Conservation (phyloP, 2,888 invertebrate genomes). For the Machimus rusticus region DNA sequence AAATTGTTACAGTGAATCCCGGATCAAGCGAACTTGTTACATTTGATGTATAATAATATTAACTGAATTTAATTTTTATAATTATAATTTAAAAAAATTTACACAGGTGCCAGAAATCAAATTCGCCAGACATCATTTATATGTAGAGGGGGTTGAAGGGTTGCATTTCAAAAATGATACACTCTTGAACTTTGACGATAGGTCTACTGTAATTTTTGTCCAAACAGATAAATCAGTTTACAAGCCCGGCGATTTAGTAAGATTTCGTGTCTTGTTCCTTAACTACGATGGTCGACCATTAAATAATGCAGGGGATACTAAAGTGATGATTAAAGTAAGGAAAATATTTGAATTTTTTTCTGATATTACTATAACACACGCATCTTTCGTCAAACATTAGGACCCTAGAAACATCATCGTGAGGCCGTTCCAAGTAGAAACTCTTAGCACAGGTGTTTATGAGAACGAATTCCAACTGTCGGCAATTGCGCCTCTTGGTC, state of each 20-base stretch:
- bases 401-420: conserved; percentile 78
- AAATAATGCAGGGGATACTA: conserved; percentile 55
- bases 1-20: neutral
- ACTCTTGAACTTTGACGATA: conserved; percentile 74
- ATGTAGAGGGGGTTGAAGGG: conserved; percentile 70
- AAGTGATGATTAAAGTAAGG: conserved; percentile 52
- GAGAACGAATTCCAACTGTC: conserved; percentile 76
- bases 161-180: conserved; percentile 78
- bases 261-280: conserved; percentile 75
- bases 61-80: conserved; percentile 61
- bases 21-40: conserved; percentile 71
- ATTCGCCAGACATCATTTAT: conserved; percentile 54
- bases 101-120: neutral
- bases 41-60: conserved; percentile 68
- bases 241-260: conserved; percentile 82
- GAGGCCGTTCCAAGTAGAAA: conserved; percentile 66
- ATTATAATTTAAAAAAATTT: conserved; percentile 54
- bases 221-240: conserved; percentile 94
- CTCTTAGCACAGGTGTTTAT: conserved; percentile 74
- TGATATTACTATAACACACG: too few relatives aligned
- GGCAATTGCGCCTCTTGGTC: conserved; percentile 79
- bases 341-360: neutral
- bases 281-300: conserved; percentile 75
- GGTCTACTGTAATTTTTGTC: conserved; percentile 76
- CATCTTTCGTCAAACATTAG: conserved; percentile 57